These are phyloP conservation scores for Epinotia nisella DNA, from an alignment of 2,888 invertebrate genomes.

Conservation along the genomic window DNA sequence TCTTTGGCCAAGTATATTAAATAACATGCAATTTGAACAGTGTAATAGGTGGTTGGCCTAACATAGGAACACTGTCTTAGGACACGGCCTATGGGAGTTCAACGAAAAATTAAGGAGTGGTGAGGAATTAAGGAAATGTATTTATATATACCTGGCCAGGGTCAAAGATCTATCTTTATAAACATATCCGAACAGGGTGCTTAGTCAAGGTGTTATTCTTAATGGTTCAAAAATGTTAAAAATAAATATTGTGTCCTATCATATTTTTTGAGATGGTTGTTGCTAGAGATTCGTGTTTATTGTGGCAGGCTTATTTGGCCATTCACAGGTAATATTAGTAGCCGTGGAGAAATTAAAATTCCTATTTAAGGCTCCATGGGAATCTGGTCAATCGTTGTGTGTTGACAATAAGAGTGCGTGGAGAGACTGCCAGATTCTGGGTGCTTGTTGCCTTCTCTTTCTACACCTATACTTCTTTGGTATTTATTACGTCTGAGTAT, in stretches of 20 bases:
- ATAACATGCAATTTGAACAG: neutral
- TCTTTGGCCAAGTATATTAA: neutral
- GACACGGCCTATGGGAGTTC: neutral
- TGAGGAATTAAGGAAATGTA: too few species aligned
- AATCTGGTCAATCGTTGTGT: neutral
- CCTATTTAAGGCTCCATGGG: neutral
- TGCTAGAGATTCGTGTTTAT: neutral
- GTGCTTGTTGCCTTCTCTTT: neutral
- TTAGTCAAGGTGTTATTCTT: constrained; percentile 21
- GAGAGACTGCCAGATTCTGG: neutral
- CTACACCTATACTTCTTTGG: neutral
- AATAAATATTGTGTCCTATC: neutral
- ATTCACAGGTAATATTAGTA: neutral
- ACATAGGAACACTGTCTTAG: neutral
- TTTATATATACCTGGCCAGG: neutral
- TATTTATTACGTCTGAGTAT: neutral
- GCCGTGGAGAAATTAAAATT: constrained; percentile 1
- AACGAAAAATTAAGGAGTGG: neutral
- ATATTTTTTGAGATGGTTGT: neutral
- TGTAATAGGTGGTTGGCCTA: neutral
- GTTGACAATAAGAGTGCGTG: neutral
- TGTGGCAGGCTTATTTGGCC: constrained; percentile 1
- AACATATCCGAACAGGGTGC: constrained; percentile 30
- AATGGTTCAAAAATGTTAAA: neutral
- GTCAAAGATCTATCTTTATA: constrained; percentile 6